These are phyloP conservation scores for Mesorhabditis belari DNA, from an alignment of 2,888 invertebrate species.

Conservation along the genomic window DNA sequence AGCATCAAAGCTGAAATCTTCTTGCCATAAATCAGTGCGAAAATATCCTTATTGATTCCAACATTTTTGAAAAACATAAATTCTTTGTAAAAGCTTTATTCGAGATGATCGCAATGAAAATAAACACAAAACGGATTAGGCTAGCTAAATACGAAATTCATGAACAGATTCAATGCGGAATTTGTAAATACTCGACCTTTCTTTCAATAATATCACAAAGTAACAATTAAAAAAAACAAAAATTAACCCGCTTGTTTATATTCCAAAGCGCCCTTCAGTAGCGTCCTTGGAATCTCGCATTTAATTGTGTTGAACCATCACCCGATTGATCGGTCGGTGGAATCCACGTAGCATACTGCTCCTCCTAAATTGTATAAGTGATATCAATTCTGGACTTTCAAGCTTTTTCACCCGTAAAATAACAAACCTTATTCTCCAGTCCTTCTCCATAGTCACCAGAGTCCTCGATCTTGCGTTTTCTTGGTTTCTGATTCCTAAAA, in stretches of 20 bases:
- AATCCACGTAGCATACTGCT: conserved; percentile 70
- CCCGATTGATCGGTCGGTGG: conserved; percentile 73
- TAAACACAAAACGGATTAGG: too few relatives aligned
- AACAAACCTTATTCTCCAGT: not conserved
- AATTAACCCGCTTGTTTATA: not conserved
- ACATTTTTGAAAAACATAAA: too few relatives aligned
- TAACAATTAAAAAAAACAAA: not conserved
- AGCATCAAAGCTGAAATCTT: too few relatives aligned
- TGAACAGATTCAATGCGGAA: too few relatives aligned
- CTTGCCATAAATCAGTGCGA: too few relatives aligned
- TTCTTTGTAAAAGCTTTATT: too few relatives aligned
- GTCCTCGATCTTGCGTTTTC: not conserved
- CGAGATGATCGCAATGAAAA: too few relatives aligned
- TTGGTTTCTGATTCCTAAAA: not conserved
- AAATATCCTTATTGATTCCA: too few relatives aligned
- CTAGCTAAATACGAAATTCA: too few relatives aligned
- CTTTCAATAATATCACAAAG: too few relatives aligned
- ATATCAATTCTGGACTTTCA: not conserved
- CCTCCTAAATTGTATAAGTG: conserved; percentile 11
- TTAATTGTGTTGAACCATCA: conserved; percentile 27
- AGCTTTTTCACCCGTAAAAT: not conserved
- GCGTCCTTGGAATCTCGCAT: conserved; percentile 42
- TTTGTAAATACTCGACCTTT: too few relatives aligned
- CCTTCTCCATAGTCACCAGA: not conserved
- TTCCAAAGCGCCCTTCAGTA: conserved; percentile 23